Percentiles rank a stretch among this genome's conserved stretches.
These are phyloP conservation scores for Leptarthrus brevirostris DNA, from an alignment of 2,888 invertebrate species.

Conservation along the genomic window DNA sequence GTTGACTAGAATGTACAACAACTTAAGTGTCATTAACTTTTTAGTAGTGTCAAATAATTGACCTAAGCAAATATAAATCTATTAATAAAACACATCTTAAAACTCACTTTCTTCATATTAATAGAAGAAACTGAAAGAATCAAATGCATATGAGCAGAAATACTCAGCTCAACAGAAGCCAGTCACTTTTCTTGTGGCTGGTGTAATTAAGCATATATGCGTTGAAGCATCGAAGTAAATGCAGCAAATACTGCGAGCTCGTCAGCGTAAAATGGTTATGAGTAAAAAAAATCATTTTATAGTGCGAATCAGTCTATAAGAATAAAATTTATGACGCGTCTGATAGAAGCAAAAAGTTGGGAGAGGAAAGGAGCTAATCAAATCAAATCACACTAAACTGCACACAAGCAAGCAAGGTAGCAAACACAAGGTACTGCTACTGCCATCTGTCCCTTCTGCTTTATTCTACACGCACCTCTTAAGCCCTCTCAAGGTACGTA, in stretches of 20 bases:
- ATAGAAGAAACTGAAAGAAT: too few relatives aligned
- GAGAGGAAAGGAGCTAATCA: slow-evolving; percentile 40
- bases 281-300: slow-evolving; percentile 14
- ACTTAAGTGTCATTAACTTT: too few relatives aligned
- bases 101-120: too few relatives aligned
- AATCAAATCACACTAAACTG: slow-evolving; percentile 46
- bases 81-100: too few relatives aligned
- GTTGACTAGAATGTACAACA: too few relatives aligned
- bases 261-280: neutral
- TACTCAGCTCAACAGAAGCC: too few relatives aligned
- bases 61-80: too few relatives aligned
- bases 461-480: slow-evolving; percentile 37
- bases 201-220: neutral
- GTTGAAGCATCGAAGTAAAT: neutral
- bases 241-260: neutral
- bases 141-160: too few relatives aligned
- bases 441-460: slow-evolving; percentile 9
- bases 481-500: slow-evolving; percentile 10
- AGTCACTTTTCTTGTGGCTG: neutral
- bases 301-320: slow-evolving; percentile 41
- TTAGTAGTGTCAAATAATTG: too few relatives aligned
- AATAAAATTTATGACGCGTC: slow-evolving; percentile 33
- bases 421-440: neutral
- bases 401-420: slow-evolving; percentile 14
- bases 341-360: neutral